Evolutionary conservation across 2,797 vertebrate genomes (phyloP).

Genomic region (Lithobates sylvaticus): DNA sequence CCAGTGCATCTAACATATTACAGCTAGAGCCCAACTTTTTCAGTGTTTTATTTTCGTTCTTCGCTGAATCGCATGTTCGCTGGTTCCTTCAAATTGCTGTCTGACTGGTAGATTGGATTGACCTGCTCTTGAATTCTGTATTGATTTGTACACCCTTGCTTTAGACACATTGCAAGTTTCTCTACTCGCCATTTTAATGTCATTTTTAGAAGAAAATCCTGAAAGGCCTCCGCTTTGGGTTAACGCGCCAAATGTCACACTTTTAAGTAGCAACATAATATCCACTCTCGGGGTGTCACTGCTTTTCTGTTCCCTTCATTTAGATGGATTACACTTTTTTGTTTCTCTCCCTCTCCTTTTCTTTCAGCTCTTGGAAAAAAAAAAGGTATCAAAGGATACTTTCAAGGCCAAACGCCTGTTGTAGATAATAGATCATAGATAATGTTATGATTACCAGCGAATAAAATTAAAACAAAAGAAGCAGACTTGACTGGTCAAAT

Average conservation of each 20-base stretch:
- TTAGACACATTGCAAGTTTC: not conserved
- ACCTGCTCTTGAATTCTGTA: not conserved
- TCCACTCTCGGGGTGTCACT: not conserved
- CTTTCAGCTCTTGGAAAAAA: slow-evolving; percentile 6
- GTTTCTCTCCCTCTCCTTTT: not conserved
- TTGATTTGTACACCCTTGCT: not conserved
- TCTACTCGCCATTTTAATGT: not conserved
- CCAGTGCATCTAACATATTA: not conserved
- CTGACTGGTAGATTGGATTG: not conserved
- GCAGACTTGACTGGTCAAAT: slow-evolving; percentile 93
- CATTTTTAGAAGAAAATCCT: not conserved
- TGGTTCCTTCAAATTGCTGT: not conserved
- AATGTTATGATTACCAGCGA: slow-evolving; percentile 65
- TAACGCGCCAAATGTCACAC: not conserved
- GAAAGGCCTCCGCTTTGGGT: not conserved
- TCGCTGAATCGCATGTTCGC: not conserved
- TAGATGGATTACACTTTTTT: not conserved
- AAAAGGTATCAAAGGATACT: not conserved
- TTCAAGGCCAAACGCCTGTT: slow-evolving; percentile 42
- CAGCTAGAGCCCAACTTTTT: not conserved
- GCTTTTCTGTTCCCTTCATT: not conserved
- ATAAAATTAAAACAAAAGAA: slow-evolving; percentile 75
- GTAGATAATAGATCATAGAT: slow-evolving; percentile 44
- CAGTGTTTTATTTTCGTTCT: not conserved
- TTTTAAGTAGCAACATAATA: slow-evolving; percentile 10